A percentile compares a stretch with the other conserved stretches of the same genome.
phyloP scores from a whole-genome alignment of 2,113 vertebrate species.

The Mungos mungo region DNA sequence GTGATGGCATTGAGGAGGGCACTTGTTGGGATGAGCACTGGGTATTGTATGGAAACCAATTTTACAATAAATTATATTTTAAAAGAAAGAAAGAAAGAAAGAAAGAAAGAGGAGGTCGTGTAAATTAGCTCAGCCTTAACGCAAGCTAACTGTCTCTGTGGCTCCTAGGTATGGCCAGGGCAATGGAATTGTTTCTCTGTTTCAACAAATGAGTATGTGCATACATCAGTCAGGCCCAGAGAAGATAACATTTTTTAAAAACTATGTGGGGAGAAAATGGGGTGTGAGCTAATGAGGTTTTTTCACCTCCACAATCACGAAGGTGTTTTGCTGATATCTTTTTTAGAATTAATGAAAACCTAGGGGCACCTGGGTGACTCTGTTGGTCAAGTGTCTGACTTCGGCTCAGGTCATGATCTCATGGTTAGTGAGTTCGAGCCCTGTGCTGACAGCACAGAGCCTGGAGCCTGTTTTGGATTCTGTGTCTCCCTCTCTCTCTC shows the following conservation, averaged over 20 bases:
- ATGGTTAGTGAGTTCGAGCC: no score
- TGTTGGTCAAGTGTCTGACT: no score
- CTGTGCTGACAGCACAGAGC: no score
- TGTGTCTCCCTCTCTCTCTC: no score
- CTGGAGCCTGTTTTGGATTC: no score
- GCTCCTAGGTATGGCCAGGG: background rate
- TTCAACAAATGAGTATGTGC: background rate
- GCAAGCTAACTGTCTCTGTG: background rate
- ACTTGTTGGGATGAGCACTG: no score
- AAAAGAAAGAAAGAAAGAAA: no score
- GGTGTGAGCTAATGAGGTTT: background rate
- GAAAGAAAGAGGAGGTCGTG: background rate
- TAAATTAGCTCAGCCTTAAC: background rate
- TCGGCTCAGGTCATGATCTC: no score
- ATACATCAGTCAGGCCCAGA: background rate
- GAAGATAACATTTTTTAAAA: background rate
- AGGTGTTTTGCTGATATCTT: background rate
- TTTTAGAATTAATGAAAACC: background rate
- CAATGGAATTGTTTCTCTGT: background rate
- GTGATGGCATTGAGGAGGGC: no score
- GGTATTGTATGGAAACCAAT: no score
- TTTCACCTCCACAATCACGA: background rate
- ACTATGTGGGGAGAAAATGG: background rate
- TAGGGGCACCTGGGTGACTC: no score
- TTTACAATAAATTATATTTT: no score